Percentiles rank a stretch among this genome's conserved stretches.
phyloP scores from a whole-genome alignment of 2,797 vertebrate species.

The Sebastes diaconus region DNA sequence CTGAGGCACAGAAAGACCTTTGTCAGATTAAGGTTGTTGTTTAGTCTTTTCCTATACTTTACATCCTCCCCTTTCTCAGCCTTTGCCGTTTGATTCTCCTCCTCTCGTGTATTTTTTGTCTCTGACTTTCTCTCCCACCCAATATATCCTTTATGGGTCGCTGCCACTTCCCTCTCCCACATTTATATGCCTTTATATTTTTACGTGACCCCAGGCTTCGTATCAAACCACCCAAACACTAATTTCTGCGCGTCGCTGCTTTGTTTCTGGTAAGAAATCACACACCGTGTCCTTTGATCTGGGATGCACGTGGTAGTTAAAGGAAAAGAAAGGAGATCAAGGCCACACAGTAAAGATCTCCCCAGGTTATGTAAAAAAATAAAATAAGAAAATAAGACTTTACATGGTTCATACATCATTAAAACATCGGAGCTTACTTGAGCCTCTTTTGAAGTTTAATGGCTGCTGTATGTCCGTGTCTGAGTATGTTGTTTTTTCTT shows the following conservation, averaged over 20 bases:
- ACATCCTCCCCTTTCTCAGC: neutral
- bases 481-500: constrained; percentile 36
- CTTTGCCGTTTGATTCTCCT: neutral
- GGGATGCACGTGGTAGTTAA: constrained; percentile 43
- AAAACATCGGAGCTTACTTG: constrained; percentile 46
- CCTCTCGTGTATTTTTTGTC: neutral
- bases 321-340: constrained; percentile 27
- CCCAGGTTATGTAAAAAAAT: constrained; percentile 44
- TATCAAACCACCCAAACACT: constrained; percentile 34
- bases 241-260: constrained; percentile 17
- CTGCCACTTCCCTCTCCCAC: constrained; percentile 12
- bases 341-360: constrained; percentile 20
- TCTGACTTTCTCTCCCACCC: neutral
- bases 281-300: constrained; percentile 58
- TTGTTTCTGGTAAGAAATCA: constrained; percentile 36
- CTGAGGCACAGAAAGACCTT: constrained; percentile 18
- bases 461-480: neutral
- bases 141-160: neutral
- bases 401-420: constrained; percentile 25
- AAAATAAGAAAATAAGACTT: constrained; percentile 11
- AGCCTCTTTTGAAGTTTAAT: constrained; percentile 52
- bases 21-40: constrained; percentile 7
- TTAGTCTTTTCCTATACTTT: neutral
- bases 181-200: constrained; percentile 28
- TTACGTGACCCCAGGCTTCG: constrained; percentile 4